Evolutionary conservation across 1,140 invertebrate genomes (phyloP).

Genomic region (Cryptotermes secundus): DNA sequence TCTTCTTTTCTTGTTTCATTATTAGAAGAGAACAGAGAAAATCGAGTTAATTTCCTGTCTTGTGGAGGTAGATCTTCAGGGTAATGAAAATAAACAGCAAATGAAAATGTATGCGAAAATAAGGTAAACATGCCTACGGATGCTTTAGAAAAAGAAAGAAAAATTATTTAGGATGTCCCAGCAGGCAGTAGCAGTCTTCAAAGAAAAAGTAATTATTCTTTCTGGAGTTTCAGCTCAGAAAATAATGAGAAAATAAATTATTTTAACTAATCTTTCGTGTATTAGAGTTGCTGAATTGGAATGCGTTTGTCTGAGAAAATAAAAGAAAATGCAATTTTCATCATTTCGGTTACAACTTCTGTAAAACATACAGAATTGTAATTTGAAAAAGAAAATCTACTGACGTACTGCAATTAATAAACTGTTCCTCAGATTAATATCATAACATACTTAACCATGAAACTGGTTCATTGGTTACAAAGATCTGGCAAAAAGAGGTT

Average conservation of each 20-base stretch:
- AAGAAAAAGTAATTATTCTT: background rate
- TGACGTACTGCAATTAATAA: too few species aligned
- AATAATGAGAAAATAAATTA: background rate
- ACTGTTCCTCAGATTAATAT: too few species aligned
- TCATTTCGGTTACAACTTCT: too few species aligned
- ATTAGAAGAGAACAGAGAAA: background rate
- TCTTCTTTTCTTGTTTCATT: conserved; percentile 18
- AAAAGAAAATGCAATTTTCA: background rate
- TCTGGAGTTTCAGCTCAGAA: background rate
- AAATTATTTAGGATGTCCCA: too few species aligned
- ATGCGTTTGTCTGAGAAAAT: background rate
- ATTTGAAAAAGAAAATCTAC: too few species aligned
- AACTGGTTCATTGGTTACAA: too few species aligned
- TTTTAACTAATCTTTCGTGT: background rate
- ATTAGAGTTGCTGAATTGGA: background rate
- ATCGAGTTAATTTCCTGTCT: conserved; percentile 13
- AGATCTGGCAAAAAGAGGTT: too few species aligned
- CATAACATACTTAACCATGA: too few species aligned
- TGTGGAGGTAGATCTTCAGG: background rate
- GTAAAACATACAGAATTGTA: too few species aligned
- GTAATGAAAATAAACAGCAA: conserved; percentile 10
- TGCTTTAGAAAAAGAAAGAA: background rate
- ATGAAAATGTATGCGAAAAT: conserved; percentile 20
- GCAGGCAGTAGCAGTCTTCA: too few species aligned
- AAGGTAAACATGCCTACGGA: conserved; percentile 10